Evolutionary conservation across 2,888 invertebrate species (phyloP), one percentile per base, ranked within the genome.

Genomic region (Pelosia muscerda): DNA sequence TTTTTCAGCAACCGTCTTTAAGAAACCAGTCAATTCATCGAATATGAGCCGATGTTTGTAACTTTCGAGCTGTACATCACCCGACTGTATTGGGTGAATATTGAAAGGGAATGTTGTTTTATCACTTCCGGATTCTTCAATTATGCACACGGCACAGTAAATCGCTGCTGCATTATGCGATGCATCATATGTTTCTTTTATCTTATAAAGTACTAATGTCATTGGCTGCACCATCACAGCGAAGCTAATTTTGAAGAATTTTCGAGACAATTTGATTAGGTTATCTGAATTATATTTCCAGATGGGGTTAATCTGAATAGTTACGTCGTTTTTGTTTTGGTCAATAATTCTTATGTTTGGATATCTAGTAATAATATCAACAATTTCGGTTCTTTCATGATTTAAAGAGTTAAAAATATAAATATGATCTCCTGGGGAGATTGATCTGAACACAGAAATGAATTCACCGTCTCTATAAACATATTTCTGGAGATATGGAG

Each of bases 401-500:
- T 97, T 97, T 38, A 98, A 89, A 0, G 98, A 97, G 90, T 99
- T 99, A 86, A 97, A 98, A 1, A 99, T 89, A 6, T 98, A 96
- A 69, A 98, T 95, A 86, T 95, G 95, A 84, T 95, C 96, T 26
- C 96, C 96, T 15, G 95, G 92, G 64, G 91, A 92, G 22, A 97
- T 87, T 25, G 95, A 95, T 74, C 83, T 90, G 63, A 91, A 92
- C 8, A 83, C 75, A 2, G 93, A 89, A 55, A 90, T 88, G 64
- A 93, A 90, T 80, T 94, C 93, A 9, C 93, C 93, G 53, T 93
- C 90, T 79, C 90, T 85, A 59, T 90, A 91, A 0, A 94, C 88
- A 73, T 92, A 91, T 73, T 94, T 94, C 63, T 89, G 88, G 3
- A 94, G 81, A 74, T 90, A 90, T 10, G 97, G 96, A 84, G 96